A percentile compares a stretch with the other conserved stretches of the same genome.
Evolutionary conservation across 1,140 invertebrate genomes (phyloP).

Genomic region (Sesamia nonagrioides): DNA sequence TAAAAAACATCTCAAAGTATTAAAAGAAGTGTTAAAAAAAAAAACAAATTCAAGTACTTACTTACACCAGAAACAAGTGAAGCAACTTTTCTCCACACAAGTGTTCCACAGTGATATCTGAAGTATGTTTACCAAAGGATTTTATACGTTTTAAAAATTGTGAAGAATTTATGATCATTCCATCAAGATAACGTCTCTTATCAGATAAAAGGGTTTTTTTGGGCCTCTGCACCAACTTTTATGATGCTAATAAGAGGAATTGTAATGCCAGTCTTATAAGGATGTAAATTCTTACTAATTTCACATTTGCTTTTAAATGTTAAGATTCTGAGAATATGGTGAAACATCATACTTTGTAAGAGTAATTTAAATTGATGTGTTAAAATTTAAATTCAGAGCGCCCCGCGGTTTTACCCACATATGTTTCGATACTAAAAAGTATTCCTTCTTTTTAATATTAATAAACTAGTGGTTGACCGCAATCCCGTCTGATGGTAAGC

Average conservation of each 20-base stretch:
- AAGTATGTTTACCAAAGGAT: constrained; percentile 40
- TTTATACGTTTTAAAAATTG: constrained; percentile 15
- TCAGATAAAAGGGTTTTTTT: background rate
- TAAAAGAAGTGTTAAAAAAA: too few species aligned
- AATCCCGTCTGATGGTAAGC: too few species aligned
- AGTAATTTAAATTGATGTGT: too few species aligned
- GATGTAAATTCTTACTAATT: constrained; percentile 27
- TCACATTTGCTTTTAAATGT: background rate
- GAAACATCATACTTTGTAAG: too few species aligned
- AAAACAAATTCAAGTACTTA: too few species aligned
- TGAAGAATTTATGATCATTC: constrained; percentile 55
- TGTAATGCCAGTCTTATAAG: background rate
- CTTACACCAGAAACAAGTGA: background rate
- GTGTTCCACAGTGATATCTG: constrained; percentile 5
- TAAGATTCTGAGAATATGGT: background rate
- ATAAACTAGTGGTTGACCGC: too few species aligned
- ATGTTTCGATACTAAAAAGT: too few species aligned
- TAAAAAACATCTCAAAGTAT: too few species aligned
- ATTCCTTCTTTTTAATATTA: too few species aligned
- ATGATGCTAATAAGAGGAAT: constrained; percentile 2
- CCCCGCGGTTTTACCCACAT: too few species aligned
- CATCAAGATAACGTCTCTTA: constrained; percentile 52
- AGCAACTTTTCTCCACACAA: constrained; percentile 2
- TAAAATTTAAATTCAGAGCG: too few species aligned
- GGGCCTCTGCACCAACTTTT: background rate